A percentile compares a stretch with the other conserved stretches of the same genome.
These are phyloP conservation scores for Urophycis tenuis DNA, from an alignment of 2,797 vertebrate species.

Conservation along the genomic window DNA sequence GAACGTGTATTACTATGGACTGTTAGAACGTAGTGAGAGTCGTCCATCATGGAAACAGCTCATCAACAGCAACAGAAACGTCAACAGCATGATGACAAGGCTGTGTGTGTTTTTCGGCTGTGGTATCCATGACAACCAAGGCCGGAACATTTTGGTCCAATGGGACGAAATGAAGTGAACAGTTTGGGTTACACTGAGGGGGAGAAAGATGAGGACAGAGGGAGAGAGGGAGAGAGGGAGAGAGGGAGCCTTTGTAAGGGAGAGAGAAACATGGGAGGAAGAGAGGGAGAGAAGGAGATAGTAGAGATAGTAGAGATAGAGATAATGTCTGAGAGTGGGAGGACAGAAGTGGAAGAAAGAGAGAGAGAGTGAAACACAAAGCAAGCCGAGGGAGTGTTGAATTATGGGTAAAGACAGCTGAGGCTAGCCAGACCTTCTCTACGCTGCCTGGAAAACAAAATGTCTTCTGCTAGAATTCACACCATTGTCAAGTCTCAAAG, in stretches of 20 bases:
- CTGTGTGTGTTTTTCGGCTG: constrained; percentile 49
- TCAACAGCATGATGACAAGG: constrained; percentile 36
- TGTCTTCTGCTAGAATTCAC: constrained; percentile 59
- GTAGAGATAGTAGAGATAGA: neutral
- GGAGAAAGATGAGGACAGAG: too few species aligned
- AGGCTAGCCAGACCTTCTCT: constrained; percentile 73
- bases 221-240: constrained; percentile 11
- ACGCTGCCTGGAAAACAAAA: constrained; percentile 66
- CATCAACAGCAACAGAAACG: neutral
- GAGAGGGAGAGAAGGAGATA: constrained; percentile 8
- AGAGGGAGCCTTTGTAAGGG: neutral
- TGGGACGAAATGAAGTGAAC: constrained; percentile 62
- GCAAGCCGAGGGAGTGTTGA: constrained; percentile 64
- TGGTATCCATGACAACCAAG: constrained; percentile 57
- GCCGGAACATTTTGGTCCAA: constrained; percentile 55
- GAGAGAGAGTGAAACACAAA: constrained; percentile 48
- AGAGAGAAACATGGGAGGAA: constrained; percentile 10
- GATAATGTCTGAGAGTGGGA: neutral
- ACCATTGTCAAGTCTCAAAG: constrained; percentile 57
- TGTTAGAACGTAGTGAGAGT: too few species aligned
- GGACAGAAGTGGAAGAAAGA: constrained; percentile 7
- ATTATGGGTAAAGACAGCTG: constrained; percentile 72
- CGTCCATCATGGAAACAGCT: neutral
- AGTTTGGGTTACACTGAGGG: constrained; percentile 65
- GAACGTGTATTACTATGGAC: too few species aligned